A percentile compares a stretch with the other conserved stretches of the same genome.
These are phyloP conservation scores for Morone saxatilis DNA, from an alignment of 2,113 vertebrate genomes.

Conservation along the genomic window DNA sequence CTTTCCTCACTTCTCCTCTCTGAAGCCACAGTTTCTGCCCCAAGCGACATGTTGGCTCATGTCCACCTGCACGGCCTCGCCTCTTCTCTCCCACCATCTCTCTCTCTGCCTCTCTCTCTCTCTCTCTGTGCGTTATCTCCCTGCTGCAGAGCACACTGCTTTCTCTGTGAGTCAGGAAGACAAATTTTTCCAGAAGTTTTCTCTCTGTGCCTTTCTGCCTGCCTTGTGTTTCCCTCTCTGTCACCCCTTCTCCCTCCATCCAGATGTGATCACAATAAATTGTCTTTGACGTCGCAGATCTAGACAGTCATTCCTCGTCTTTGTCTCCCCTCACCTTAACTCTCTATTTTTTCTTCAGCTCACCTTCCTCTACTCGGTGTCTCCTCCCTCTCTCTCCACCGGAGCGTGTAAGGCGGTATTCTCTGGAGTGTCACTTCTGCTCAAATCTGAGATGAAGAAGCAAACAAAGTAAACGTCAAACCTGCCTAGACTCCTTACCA, in stretches of 20 bases:
- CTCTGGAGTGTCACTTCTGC: slow-evolving; percentile 61
- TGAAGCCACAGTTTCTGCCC: slow-evolving; percentile 64
- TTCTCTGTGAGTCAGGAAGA: slow-evolving; percentile 33
- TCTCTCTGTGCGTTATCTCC: slow-evolving; percentile 62
- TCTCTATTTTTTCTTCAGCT: slow-evolving; percentile 16
- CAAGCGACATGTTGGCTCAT: slow-evolving; percentile 75
- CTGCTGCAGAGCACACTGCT: slow-evolving; percentile 58
- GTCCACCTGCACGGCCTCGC: slow-evolving; percentile 69
- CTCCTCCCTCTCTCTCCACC: slow-evolving; percentile 34
- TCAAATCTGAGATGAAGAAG: slow-evolving; percentile 65
- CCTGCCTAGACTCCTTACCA: slow-evolving; percentile 61
- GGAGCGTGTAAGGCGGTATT: slow-evolving; percentile 46
- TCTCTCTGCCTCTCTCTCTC: slow-evolving; percentile 7
- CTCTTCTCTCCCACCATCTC: slow-evolving; percentile 31
- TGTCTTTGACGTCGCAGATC: slow-evolving; percentile 38
- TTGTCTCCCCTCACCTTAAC: slow-evolving; percentile 28
- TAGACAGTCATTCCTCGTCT: slow-evolving; percentile 48
- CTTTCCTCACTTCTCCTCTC: slow-evolving; percentile 58
- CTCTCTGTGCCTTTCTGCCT: slow-evolving; percentile 16
- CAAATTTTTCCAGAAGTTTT: slow-evolving; percentile 45
- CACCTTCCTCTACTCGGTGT: slow-evolving; percentile 36
- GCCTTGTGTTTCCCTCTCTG: slow-evolving; percentile 14
- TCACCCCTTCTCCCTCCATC: neutral
- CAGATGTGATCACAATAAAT: slow-evolving; percentile 35
- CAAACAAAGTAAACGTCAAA: slow-evolving; percentile 70